A percentile compares a stretch with the other conserved stretches of the same genome.
Conservation (phyloP, 2,888 invertebrate species). For the Drosophila villosipedis region DNA sequence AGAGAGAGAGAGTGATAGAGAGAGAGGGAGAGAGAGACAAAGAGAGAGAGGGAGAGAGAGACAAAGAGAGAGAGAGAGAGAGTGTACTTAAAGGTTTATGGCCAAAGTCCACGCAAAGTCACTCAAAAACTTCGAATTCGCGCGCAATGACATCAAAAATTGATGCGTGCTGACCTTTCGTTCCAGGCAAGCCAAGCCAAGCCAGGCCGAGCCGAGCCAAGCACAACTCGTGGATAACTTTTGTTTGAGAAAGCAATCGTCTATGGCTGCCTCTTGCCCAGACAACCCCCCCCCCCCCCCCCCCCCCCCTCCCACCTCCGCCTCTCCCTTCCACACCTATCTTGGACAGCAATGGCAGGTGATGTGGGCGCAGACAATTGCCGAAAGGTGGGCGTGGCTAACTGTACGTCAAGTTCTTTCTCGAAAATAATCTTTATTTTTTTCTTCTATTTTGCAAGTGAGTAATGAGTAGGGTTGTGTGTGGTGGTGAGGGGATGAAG, state of each 20-base stretch:
- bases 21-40: background rate
- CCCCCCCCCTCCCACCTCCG: too few species aligned
- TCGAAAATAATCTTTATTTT: background rate
- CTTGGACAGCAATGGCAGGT: background rate
- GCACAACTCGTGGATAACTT: slow-evolving; percentile 47
- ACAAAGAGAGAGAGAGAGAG: background rate
- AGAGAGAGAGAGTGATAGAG: too few species aligned
- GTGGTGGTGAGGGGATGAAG: background rate
- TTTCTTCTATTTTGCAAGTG: background rate
- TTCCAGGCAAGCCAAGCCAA: slow-evolving; percentile 1
- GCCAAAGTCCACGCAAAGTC: slow-evolving; percentile 47
- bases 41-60: background rate
- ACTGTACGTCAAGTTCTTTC: background rate
- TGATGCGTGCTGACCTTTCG: slow-evolving; percentile 61
- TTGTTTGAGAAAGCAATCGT: slow-evolving; percentile 34
- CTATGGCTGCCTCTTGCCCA: slow-evolving; percentile 4
- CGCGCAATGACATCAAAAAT: slow-evolving; percentile 68
- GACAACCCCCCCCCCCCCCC: too few species aligned
- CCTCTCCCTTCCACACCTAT: background rate
- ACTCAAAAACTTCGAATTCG: slow-evolving; percentile 50
- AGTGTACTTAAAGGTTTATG: slow-evolving; percentile 37
- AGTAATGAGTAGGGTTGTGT: background rate
- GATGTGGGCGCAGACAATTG: slow-evolving; percentile 1
- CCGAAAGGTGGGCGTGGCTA: slow-evolving; percentile 3
- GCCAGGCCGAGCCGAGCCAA: slow-evolving; percentile 17